Evolutionary conservation across 2,113 vertebrate genomes (phyloP).

Genomic region (Zapornia atra): DNA sequence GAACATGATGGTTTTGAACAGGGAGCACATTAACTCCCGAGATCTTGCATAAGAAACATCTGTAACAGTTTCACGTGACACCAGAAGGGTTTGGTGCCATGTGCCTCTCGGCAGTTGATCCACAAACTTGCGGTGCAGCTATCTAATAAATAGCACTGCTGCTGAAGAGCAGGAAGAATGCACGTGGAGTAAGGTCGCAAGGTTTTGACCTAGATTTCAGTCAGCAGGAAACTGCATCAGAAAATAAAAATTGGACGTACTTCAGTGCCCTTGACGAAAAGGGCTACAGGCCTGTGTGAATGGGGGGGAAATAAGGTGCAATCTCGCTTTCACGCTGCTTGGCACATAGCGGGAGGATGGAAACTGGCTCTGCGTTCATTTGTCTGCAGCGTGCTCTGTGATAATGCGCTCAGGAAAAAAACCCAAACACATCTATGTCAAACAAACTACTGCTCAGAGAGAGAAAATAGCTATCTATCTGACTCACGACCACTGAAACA

Average conservation of each 20-base stretch:
- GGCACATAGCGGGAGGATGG: neutral
- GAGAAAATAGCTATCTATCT: conserved; percentile 27
- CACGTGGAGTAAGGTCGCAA: conserved; percentile 51
- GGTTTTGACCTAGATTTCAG: conserved; percentile 65
- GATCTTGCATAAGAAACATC: neutral
- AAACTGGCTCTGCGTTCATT: neutral
- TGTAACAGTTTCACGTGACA: neutral
- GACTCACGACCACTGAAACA: conserved; percentile 19
- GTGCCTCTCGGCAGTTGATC: neutral
- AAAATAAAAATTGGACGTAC: conserved; percentile 60
- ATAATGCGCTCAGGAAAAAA: neutral
- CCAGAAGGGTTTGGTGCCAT: neutral
- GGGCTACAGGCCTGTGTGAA: neutral
- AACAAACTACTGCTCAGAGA: conserved; percentile 15
- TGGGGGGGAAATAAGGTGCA: neutral
- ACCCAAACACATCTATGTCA: neutral
- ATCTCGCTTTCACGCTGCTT: neutral
- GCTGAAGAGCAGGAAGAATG: neutral
- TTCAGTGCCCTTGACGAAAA: conserved; percentile 48
- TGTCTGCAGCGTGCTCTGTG: neutral
- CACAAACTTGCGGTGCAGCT: neutral
- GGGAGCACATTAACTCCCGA: accelerated
- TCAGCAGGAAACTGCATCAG: conserved; percentile 42
- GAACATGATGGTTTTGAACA: neutral
- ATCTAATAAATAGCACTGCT: conserved; percentile 14